phyloP scores from a whole-genome alignment of 2,888 invertebrate species.

The Antheraea yamamai region DNA sequence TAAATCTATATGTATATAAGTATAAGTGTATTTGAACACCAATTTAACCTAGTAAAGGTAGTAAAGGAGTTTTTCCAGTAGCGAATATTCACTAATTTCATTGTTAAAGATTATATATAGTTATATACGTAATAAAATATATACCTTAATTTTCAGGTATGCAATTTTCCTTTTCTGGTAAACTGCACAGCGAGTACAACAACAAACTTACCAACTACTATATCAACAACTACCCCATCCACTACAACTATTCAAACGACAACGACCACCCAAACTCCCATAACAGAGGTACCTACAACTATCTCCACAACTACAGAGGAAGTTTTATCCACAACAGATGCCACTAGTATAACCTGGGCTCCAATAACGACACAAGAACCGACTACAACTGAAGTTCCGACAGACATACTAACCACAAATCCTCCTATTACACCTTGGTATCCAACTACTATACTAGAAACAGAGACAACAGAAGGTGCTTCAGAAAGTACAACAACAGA shows the following conservation, averaged over 20 bases:
- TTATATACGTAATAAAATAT: background rate
- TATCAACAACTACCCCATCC: conserved; percentile 12
- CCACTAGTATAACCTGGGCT: conserved; percentile 8
- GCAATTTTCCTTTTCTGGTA: conserved; percentile 37
- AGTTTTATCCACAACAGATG: conserved; percentile 10
- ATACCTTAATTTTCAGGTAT: conserved; percentile 31
- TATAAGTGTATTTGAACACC: no score
- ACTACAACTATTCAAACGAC: conserved; percentile 16
- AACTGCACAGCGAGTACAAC: conserved; percentile 29
- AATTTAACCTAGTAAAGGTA: no score
- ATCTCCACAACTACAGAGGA: conserved; percentile 16
- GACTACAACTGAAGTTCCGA: conserved; percentile 6
- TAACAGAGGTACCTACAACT: conserved; percentile 19
- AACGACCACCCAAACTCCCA: conserved; percentile 21
- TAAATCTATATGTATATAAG: no score
- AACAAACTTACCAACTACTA: conserved; percentile 16
- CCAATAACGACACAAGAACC: conserved; percentile 5
- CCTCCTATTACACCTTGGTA: conserved; percentile 15
- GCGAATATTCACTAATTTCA: no score
- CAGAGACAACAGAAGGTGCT: conserved; percentile 14
- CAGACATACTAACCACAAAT: conserved; percentile 20
- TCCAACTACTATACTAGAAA: conserved; percentile 12
- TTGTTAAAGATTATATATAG: background rate
- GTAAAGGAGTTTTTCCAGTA: no score
- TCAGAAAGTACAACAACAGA: conserved; percentile 1